phyloP scores from a whole-genome alignment of 2,113 vertebrate genomes.

The Cyanoderma ruficeps region DNA sequence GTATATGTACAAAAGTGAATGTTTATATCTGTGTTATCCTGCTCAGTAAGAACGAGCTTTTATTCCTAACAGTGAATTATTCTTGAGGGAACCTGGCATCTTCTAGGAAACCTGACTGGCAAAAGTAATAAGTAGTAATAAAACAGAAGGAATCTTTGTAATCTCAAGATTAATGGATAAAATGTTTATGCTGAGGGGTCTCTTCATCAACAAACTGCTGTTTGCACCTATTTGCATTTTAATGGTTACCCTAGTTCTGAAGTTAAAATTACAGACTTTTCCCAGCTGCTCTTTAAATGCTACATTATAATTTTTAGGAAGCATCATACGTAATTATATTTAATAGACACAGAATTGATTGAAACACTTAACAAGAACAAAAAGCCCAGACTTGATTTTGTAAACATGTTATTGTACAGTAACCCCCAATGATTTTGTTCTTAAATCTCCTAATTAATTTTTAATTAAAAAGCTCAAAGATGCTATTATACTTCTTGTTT shows the following conservation, averaged over 20 bases:
- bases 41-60: neutral
- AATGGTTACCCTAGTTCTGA: constrained; percentile 70
- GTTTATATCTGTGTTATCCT: neutral
- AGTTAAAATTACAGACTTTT: constrained; percentile 74
- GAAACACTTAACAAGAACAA: constrained; percentile 78
- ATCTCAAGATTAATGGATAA: constrained; percentile 30
- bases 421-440: constrained; percentile 79
- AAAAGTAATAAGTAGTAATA: neutral
- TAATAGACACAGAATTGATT: constrained; percentile 80
- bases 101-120: neutral
- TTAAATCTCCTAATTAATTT: constrained; percentile 85
- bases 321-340: constrained; percentile 80
- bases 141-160: neutral
- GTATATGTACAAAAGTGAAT: neutral
- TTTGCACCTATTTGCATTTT: constrained; percentile 76
- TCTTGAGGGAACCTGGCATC: neutral
- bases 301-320: constrained; percentile 76
- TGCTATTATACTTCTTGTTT: constrained; percentile 70
- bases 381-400: constrained; percentile 76
- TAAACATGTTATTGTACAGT: constrained; percentile 81
- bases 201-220: constrained; percentile 23
- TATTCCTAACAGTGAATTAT: neutral
- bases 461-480: constrained; percentile 84
- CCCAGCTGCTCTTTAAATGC: constrained; percentile 78
- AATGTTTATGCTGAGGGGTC: constrained; percentile 36